These are phyloP conservation scores for Antennarius maculatus DNA, from an alignment of 2,797 vertebrate genomes.

Conservation along the genomic window DNA sequence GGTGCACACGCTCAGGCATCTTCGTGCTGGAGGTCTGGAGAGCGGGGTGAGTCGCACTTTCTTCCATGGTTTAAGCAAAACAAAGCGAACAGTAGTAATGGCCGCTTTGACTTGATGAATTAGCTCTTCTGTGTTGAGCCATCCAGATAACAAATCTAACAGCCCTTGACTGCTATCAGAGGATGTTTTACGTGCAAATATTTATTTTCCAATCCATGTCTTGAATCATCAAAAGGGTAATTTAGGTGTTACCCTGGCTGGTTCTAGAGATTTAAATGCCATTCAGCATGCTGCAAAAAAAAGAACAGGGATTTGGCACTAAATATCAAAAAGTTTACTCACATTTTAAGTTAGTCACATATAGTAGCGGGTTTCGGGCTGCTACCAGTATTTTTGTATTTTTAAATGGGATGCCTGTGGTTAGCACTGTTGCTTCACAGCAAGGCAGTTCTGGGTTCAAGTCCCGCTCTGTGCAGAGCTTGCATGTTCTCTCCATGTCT, in stretches of 20 bases:
- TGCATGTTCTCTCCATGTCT: too few species aligned
- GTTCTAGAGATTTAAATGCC: constrained; percentile 23
- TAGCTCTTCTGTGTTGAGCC: too few species aligned
- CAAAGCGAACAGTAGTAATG: too few species aligned
- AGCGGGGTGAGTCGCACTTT: too few species aligned
- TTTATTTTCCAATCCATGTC: neutral
- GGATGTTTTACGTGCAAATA: neutral
- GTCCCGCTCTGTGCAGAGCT: too few species aligned
- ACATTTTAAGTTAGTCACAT: constrained; percentile 1
- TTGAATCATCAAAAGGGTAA: constrained; percentile 7
- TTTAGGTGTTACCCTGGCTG: constrained; percentile 16
- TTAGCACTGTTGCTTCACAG: too few species aligned
- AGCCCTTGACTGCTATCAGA: neutral
- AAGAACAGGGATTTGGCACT: constrained; percentile 33
- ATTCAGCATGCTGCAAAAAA: constrained; percentile 11
- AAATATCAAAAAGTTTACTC: neutral
- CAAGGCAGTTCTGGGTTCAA: too few species aligned
- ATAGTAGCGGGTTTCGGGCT: neutral
- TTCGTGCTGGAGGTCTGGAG: too few species aligned
- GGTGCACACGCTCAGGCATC: too few species aligned
- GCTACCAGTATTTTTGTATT: neutral
- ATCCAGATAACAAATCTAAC: constrained; percentile 4
- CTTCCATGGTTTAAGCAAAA: too few species aligned
- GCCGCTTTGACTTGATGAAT: too few species aligned
- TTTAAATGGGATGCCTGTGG: too few species aligned